These are phyloP conservation scores for Spizaetus ornatus DNA, from an alignment of 2,113 vertebrate genomes.

Conservation along the genomic window DNA sequence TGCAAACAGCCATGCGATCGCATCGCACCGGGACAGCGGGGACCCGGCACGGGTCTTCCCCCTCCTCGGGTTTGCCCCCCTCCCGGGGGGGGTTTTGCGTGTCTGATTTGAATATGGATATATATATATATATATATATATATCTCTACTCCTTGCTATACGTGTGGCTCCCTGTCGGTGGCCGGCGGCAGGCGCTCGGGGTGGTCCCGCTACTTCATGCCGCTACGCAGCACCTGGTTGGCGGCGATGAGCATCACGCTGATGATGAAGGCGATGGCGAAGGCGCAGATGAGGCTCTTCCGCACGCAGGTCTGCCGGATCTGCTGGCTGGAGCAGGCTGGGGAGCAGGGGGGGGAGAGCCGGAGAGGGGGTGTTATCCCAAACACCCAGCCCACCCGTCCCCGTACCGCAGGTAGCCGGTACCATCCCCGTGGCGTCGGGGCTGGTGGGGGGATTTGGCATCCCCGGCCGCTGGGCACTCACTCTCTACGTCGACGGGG, in stretches of 20 bases:
- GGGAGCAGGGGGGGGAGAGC: background rate
- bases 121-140: background rate
- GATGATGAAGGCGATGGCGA: constrained; percentile 98
- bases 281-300: constrained; percentile 96
- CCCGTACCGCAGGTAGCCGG: fast-evolving
- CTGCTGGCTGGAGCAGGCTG: constrained; percentile 94
- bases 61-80: background rate
- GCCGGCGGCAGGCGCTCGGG: background rate
- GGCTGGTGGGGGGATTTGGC: background rate
- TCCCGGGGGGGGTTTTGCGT: too few species aligned
- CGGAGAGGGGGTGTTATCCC: background rate
- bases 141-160: background rate
- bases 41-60: background rate
- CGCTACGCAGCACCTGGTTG: constrained; percentile 96
- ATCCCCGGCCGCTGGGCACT: constrained; percentile 12
- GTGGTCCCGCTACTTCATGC: constrained; percentile 84
- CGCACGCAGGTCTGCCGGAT: constrained; percentile 97
- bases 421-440: fast-evolving
- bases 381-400: fast-evolving
- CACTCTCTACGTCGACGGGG: constrained; percentile 96
- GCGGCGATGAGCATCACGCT: constrained; percentile 97
- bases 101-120: background rate
- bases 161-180: background rate
- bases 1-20: background rate
- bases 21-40: background rate